phyloP scores from a whole-genome alignment of 2,888 invertebrate genomes.

The Rhaphigaster nebulosa region DNA sequence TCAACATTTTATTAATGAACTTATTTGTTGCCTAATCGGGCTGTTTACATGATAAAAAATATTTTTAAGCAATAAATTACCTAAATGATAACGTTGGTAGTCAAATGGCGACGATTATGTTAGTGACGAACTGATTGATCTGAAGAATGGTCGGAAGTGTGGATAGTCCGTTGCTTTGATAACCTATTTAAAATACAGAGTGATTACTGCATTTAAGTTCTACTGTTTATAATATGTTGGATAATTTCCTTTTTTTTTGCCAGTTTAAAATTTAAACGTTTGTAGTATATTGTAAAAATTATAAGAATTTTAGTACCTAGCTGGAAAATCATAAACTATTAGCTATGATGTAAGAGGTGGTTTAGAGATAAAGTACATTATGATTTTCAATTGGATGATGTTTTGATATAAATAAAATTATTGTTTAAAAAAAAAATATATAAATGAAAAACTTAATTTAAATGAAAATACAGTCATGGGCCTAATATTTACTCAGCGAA shows the following conservation, averaged over 20 bases:
- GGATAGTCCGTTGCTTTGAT: background rate
- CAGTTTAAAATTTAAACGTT: background rate
- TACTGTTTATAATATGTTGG: background rate
- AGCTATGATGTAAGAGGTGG: background rate
- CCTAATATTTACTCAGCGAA: background rate
- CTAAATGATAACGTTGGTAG: background rate
- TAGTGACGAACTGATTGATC: background rate
- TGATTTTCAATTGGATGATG: background rate
- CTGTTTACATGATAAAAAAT: background rate
- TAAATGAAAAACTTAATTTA: background rate
- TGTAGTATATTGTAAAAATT: background rate
- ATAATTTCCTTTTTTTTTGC: background rate
- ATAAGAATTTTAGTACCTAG: background rate
- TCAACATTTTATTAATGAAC: too few relatives aligned
- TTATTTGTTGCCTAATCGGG: background rate
- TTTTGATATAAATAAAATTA: background rate
- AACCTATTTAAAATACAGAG: slow-evolving; percentile 26
- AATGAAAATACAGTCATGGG: background rate
- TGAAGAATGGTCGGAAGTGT: background rate
- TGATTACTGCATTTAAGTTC: background rate
- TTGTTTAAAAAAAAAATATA: background rate
- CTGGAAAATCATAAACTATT: background rate
- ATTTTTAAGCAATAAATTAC: background rate
- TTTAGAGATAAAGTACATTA: background rate
- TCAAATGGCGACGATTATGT: background rate